Conservation (phyloP, 2,888 invertebrate species). For the Drosophila melanocephala region DNA sequence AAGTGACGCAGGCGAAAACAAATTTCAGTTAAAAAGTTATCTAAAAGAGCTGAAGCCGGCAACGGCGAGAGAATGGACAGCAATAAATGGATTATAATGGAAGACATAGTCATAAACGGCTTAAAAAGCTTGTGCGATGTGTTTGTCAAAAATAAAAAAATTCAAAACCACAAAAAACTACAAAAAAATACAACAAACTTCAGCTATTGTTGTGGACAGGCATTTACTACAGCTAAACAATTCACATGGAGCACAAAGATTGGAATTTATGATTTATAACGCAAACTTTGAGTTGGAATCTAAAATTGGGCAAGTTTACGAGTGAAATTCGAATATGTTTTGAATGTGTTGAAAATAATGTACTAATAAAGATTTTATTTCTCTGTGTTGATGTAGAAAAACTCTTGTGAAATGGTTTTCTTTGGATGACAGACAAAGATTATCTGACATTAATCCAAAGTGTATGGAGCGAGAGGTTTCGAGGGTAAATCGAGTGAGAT, state of each 20-base stretch:
- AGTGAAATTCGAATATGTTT: neutral
- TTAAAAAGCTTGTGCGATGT: conserved; percentile 13
- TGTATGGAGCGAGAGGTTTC: neutral
- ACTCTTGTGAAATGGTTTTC: neutral
- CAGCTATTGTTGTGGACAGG: conserved; percentile 1
- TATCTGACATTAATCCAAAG: neutral
- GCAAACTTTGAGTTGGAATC: conserved; percentile 2
- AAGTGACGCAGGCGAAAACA: conserved; percentile 2
- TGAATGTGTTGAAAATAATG: neutral
- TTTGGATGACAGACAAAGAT: neutral
- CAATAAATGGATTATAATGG: conserved; percentile 43
- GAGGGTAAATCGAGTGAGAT: neutral
- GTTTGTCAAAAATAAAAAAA: neutral
- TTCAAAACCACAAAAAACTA: neutral
- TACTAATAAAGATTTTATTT: neutral
- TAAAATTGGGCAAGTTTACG: conserved; percentile 12
- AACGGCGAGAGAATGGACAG: conserved; percentile 16
- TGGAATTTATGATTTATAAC: conserved; percentile 23
- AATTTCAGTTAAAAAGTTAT: conserved; percentile 22
- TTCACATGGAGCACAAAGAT: neutral
- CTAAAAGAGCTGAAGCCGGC: conserved; percentile 4
- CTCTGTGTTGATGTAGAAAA: no score
- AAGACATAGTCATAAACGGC: conserved; percentile 31
- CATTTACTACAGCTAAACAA: neutral
- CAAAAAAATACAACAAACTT: neutral